A percentile compares a stretch with the other conserved stretches of the same genome.
These are phyloP conservation scores for Elgaria multicarinata DNA, from an alignment of 2,113 vertebrate species.

Conservation along the genomic window DNA sequence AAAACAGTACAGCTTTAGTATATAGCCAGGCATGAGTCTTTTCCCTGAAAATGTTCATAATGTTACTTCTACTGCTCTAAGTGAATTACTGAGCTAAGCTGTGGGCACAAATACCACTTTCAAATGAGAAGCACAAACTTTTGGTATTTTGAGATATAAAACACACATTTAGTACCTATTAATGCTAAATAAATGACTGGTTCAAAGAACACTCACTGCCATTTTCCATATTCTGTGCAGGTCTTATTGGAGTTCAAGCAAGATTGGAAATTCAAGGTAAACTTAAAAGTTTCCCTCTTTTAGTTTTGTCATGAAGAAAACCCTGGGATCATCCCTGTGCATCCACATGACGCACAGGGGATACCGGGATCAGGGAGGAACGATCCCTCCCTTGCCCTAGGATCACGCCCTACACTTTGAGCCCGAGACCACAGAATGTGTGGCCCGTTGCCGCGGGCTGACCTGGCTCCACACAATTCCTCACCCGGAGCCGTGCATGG, in stretches of 20 bases:
- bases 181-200: neutral
- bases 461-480: too few species aligned
- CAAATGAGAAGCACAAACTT: neutral
- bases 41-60: neutral
- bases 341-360: too few species aligned
- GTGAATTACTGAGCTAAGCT: neutral
- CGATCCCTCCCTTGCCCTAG: too few species aligned
- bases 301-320: neutral
- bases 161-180: neutral
- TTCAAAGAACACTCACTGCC: conserved; percentile 11
- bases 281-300: neutral
- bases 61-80: neutral
- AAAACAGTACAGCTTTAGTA: neutral
- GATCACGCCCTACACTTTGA: too few species aligned
- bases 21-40: neutral
- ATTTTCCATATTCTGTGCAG: conserved; percentile 11
- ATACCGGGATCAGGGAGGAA: too few species aligned
- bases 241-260: neutral
- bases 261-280: neutral
- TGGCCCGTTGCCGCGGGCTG: too few species aligned
- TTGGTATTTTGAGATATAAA: neutral
- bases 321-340: too few species aligned
- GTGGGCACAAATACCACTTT: neutral
- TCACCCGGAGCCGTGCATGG: too few species aligned
- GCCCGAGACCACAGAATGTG: too few species aligned